phyloP scores from a whole-genome alignment of 2,113 vertebrate species.

The Panthera tigris region DNA sequence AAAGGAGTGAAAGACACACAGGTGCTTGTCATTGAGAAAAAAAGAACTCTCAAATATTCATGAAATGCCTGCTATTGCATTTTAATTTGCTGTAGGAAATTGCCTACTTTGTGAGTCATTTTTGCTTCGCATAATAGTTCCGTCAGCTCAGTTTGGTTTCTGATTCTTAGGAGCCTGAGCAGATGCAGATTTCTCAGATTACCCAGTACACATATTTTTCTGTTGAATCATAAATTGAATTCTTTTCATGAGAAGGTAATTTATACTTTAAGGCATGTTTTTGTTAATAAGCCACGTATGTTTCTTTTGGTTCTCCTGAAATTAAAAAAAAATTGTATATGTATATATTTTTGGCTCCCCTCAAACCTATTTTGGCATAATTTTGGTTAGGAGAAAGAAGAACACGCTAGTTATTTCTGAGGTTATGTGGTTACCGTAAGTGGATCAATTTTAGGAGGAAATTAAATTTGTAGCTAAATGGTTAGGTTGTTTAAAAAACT shows the following conservation, averaged over 20 bases:
- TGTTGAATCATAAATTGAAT: conserved; percentile 72
- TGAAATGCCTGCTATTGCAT: conserved; percentile 75
- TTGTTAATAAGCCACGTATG: conserved; percentile 51
- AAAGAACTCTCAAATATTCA: conserved; percentile 78
- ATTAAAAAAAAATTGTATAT: background rate
- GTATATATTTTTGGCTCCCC: background rate
- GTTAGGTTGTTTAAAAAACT: conserved; percentile 42
- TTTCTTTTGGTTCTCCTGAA: conserved; percentile 55
- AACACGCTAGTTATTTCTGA: conserved; percentile 59
- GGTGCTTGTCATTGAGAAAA: conserved; percentile 77
- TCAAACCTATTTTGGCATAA: conserved; percentile 44
- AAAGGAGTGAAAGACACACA: conserved; percentile 62
- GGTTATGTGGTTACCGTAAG: conserved; percentile 60
- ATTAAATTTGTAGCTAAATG: conserved; percentile 66
- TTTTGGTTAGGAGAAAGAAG: conserved; percentile 64
- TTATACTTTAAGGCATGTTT: conserved; percentile 67
- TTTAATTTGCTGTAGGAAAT: conserved; percentile 83
- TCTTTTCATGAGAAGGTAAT: conserved; percentile 75
- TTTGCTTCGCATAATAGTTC: conserved; percentile 81
- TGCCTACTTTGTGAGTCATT: conserved; percentile 80
- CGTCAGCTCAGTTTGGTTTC: conserved; percentile 64
- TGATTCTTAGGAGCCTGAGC: conserved; percentile 64
- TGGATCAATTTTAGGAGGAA: conserved; percentile 65
- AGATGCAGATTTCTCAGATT: conserved; percentile 65
- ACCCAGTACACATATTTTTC: conserved; percentile 64